Evolutionary conservation across 2,888 invertebrate species (phyloP).

Genomic region (Dolichopus griseipennis): DNA sequence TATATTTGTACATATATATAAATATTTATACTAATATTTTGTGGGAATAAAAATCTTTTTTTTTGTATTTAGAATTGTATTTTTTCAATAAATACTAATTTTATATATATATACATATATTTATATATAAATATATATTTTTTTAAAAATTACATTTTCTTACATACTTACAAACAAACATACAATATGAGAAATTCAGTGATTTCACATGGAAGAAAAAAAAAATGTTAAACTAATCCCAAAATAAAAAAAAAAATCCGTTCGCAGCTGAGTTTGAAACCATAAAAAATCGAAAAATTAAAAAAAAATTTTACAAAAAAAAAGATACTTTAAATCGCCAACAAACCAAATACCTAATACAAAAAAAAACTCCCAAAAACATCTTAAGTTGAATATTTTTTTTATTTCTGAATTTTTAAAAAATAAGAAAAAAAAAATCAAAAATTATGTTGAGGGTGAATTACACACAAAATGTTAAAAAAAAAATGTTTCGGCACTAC

Average conservation of each 20-base stretch:
- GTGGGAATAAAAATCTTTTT: neutral
- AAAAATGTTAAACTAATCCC: neutral
- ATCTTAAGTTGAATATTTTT: neutral
- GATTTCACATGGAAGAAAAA: neutral
- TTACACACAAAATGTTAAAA: too few relatives aligned
- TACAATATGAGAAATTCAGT: too few relatives aligned
- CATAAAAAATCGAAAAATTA: neutral
- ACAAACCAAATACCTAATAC: neutral
- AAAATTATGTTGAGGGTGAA: too few relatives aligned
- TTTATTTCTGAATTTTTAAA: too few relatives aligned
- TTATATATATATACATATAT: neutral
- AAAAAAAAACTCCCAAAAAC: neutral
- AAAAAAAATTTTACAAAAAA: neutral
- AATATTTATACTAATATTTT: too few relatives aligned
- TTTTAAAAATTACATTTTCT: too few relatives aligned
- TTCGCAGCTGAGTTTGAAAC: neutral
- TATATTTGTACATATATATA: too few relatives aligned
- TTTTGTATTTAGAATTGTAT: neutral
- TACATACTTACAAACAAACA: neutral
- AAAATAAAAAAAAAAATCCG: neutral
- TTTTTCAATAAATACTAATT: neutral
- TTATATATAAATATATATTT: neutral
- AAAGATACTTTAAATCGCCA: neutral
- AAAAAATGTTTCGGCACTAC: too few relatives aligned
- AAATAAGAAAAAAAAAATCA: too few relatives aligned